Evolutionary conservation across 1,140 invertebrate species (phyloP).

Genomic region (Potamilus streckersoni): DNA sequence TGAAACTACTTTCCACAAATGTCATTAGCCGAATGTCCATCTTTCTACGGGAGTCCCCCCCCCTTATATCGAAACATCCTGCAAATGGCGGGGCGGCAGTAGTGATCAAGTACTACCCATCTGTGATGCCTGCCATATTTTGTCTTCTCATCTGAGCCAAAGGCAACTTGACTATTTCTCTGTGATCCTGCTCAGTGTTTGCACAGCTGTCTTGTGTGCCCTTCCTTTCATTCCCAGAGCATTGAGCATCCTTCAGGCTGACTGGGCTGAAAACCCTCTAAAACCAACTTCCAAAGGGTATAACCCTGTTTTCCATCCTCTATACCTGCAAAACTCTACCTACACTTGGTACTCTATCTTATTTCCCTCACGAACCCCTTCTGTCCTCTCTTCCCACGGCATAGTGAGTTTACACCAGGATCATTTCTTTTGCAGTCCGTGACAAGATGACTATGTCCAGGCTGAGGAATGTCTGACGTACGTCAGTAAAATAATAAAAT

Average conservation of each 20-base stretch:
- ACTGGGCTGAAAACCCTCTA: slow-evolving; percentile 28
- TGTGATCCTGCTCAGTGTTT: not conserved
- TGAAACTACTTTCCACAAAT: slow-evolving; percentile 8
- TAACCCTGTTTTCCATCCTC: slow-evolving; percentile 14
- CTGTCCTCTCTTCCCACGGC: not conserved
- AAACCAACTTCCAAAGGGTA: slow-evolving; percentile 19
- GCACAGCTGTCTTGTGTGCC: slow-evolving; percentile 5
- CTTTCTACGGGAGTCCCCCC: slow-evolving; percentile 7
- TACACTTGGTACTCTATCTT: slow-evolving; percentile 9
- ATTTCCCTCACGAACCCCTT: slow-evolving; percentile 6
- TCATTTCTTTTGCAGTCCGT: not conserved
- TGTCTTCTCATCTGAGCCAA: slow-evolving; percentile 14
- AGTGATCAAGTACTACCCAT: too few relatives aligned
- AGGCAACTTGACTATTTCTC: slow-evolving; percentile 23
- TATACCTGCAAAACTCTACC: slow-evolving; percentile 8
- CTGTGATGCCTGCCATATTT: slow-evolving; percentile 12
- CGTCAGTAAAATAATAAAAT: too few relatives aligned
- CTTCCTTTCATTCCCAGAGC: not conserved
- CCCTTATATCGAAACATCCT: slow-evolving; percentile 7
- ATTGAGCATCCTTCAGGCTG: slow-evolving; percentile 12
- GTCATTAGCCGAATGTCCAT: slow-evolving; percentile 14
- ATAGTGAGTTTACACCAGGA: slow-evolving; percentile 13
- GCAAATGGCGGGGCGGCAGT: not conserved
- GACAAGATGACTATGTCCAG: slow-evolving; percentile 12
- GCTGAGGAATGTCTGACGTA: not conserved